Percentiles rank a stretch among this genome's conserved stretches.
Evolutionary conservation across 1,140 invertebrate genomes (phyloP).

Genomic region (Anoplophora glabripennis): DNA sequence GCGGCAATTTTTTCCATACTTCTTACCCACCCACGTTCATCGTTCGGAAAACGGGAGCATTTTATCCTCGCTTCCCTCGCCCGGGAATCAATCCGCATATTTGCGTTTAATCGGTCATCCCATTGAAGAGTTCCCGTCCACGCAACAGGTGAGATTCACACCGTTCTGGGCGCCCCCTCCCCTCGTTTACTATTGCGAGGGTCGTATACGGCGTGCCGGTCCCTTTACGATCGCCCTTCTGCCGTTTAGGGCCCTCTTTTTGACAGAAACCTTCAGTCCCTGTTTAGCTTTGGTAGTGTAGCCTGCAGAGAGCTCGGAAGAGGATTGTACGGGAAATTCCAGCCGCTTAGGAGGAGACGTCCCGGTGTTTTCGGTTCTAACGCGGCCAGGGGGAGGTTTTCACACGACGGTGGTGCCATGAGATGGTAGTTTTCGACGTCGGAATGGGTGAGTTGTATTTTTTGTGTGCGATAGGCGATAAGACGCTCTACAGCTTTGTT

Average conservation of each 20-base stretch:
- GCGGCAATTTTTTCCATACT: neutral
- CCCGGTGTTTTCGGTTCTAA: neutral
- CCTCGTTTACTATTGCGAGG: conserved; percentile 7
- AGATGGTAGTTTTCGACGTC: too few species aligned
- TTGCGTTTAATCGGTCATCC: too few species aligned
- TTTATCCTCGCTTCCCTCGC: neutral
- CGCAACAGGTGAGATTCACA: conserved; percentile 3
- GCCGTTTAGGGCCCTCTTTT: conserved; percentile 6
- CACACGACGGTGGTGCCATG: too few species aligned
- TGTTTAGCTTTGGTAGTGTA: conserved; percentile 6
- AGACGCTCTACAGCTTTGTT: too few species aligned
- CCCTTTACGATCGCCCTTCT: too few species aligned
- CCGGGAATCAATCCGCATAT: conserved; percentile 2
- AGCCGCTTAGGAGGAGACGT: neutral
- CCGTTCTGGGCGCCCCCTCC: neutral
- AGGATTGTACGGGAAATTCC: neutral
- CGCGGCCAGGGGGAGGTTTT: neutral
- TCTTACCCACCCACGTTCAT: neutral
- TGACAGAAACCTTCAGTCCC: conserved; percentile 3
- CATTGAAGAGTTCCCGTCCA: neutral
- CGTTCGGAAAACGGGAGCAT: neutral
- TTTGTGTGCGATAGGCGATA: too few species aligned
- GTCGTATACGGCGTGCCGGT: neutral
- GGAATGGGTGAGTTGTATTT: too few species aligned
- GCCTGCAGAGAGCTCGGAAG: neutral